phyloP scores from a whole-genome alignment of 2,888 invertebrate genomes.

The Drosophila nr. perissopoda region DNA sequence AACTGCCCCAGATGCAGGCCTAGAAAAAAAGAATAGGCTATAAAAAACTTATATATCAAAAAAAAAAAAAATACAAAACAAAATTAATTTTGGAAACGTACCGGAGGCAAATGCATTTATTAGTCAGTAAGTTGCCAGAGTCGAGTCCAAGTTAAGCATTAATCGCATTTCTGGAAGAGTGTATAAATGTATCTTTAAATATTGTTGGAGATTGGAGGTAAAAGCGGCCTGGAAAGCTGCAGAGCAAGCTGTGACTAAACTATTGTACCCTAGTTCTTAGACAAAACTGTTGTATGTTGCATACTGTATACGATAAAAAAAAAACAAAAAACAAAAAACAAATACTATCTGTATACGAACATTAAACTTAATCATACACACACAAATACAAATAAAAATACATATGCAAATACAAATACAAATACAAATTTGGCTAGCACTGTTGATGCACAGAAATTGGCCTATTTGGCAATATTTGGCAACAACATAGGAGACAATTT shows the following conservation, averaged over 20 bases:
- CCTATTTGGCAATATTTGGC: neutral
- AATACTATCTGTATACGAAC: constrained; percentile 43
- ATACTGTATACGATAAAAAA: constrained; percentile 17
- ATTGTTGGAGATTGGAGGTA: constrained; percentile 71
- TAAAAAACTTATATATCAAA: neutral
- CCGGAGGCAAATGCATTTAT: constrained; percentile 84
- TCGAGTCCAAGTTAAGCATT: constrained; percentile 43
- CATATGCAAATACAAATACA: neutral
- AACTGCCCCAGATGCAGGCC: constrained; percentile 24
- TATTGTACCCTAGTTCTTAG: constrained; percentile 46
- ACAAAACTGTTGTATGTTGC: constrained; percentile 31
- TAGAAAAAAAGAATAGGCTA: constrained; percentile 10
- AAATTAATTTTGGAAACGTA: constrained; percentile 70
- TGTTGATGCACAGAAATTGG: neutral
- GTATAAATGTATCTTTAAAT: constrained; percentile 21
- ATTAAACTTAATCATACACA: constrained; percentile 1
- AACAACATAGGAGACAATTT: neutral
- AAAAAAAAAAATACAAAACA: constrained; percentile 7
- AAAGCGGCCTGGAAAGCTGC: constrained; percentile 64
- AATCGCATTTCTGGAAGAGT: constrained; percentile 43
- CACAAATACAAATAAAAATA: constrained; percentile 2
- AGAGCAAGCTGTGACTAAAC: constrained; percentile 73
- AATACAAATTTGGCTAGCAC: neutral
- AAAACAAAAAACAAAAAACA: neutral
- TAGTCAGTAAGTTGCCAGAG: constrained; percentile 70